phyloP scores from a whole-genome alignment of 2,113 vertebrate genomes.

The Reinhardtius hippoglossoides region DNA sequence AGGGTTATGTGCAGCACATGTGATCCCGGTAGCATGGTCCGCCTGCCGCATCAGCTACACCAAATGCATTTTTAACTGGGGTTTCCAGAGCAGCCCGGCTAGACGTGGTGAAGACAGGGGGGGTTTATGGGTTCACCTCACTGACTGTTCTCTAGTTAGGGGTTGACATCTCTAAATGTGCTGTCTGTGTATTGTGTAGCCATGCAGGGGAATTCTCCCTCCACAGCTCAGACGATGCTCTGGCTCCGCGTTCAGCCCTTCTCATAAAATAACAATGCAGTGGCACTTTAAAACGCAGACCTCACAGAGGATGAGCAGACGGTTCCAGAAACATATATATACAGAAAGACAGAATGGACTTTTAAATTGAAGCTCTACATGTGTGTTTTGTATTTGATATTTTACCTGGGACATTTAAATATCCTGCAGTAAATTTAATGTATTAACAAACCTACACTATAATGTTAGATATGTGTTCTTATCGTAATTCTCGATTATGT shows the following conservation, averaged over 20 bases:
- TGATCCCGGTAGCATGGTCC: constrained; percentile 24
- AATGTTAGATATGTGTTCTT: neutral
- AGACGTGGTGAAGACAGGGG: constrained; percentile 62
- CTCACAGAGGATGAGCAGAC: constrained; percentile 49
- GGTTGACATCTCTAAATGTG: constrained; percentile 69
- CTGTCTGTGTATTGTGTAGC: constrained; percentile 74
- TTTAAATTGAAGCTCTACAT: constrained; percentile 13
- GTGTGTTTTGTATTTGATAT: constrained; percentile 23
- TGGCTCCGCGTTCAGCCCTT: constrained; percentile 50
- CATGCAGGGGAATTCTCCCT: constrained; percentile 66
- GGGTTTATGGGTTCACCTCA: constrained; percentile 72
- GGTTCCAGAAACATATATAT: constrained; percentile 29
- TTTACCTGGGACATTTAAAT: constrained; percentile 15
- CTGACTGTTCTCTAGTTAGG: constrained; percentile 68
- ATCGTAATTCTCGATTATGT: neutral
- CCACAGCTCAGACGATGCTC: constrained; percentile 49
- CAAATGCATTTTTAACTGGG: constrained; percentile 79
- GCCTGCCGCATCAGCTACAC: neutral
- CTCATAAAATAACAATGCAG: constrained; percentile 78
- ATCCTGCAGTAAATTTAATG: constrained; percentile 2
- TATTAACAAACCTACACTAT: constrained; percentile 6
- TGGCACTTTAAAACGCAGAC: constrained; percentile 60
- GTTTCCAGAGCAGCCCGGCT: constrained; percentile 67
- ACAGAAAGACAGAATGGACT: constrained; percentile 29
- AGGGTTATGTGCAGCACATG: constrained; percentile 37